Conservation (phyloP, 2,113 vertebrate species). For the Spermophilus dauricus region DNA sequence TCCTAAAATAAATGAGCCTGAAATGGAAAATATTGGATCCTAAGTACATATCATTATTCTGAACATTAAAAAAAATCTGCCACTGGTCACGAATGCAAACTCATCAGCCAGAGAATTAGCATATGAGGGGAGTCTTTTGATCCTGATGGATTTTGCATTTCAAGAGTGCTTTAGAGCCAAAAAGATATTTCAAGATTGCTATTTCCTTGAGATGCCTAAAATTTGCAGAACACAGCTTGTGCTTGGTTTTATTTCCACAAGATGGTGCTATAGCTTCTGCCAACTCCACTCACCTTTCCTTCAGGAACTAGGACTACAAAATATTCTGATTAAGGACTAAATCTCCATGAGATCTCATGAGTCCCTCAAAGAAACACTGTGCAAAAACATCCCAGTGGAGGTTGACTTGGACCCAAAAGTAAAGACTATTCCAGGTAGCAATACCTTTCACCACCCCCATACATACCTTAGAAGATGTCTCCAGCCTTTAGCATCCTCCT, state of each 20-base stretch:
- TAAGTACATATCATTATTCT: background rate
- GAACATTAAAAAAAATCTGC: background rate
- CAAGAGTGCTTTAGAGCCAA: background rate
- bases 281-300: background rate
- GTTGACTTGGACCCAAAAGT: background rate
- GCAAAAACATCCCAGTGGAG: background rate
- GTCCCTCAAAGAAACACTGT: background rate
- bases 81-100: no score
- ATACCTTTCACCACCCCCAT: background rate
- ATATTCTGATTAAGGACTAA: fast-evolving
- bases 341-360: background rate
- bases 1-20: background rate
- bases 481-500: background rate
- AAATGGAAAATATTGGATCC: background rate
- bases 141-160: background rate
- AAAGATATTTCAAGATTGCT: background rate
- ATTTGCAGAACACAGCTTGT: background rate
- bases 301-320: background rate
- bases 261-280: constrained; percentile 70
- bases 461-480: background rate
- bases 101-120: background rate
- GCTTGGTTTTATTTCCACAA: constrained; percentile 57
- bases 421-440: background rate
- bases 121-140: background rate
- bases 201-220: background rate